Conservation (phyloP, 2,888 invertebrate genomes). For the Germaria angustata region DNA sequence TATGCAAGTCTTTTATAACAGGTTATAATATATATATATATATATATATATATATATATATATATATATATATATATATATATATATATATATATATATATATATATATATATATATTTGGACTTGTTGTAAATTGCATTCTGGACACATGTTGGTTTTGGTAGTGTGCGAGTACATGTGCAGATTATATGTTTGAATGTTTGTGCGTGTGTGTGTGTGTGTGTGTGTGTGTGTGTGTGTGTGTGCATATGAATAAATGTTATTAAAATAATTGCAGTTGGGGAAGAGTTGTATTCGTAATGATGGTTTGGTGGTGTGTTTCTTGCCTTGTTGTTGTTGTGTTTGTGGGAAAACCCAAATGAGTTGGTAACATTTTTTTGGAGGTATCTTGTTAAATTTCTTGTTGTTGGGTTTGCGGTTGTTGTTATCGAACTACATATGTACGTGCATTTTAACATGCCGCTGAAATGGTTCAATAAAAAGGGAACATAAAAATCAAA, state of each 20-base stretch:
- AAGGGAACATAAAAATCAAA: background rate
- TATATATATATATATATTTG: too few relatives aligned
- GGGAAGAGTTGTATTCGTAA: conserved; percentile 19
- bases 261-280: conserved; percentile 10
- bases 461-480: background rate
- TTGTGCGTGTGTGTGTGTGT: background rate
- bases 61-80: too few relatives aligned
- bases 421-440: conserved; percentile 24
- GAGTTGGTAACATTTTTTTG: conserved; percentile 35
- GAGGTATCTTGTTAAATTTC: conserved; percentile 4
- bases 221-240: background rate
- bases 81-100: too few relatives aligned
- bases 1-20: conserved; percentile 17
- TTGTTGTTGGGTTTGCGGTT: background rate
- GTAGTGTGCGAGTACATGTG: background rate
- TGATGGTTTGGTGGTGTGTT: conserved; percentile 6
- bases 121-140: conserved; percentile 27
- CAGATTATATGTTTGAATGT: background rate
- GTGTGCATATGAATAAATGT: background rate
- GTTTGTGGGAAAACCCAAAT: conserved; percentile 13
- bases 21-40: conserved; percentile 37
- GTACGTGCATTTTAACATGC: conserved; percentile 29
- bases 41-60: too few relatives aligned
- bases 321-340: background rate
- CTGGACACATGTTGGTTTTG: conserved; percentile 26